A percentile compares a stretch with the other conserved stretches of the same genome.
These are phyloP conservation scores for Euplagia quadripunctaria DNA, from an alignment of 2,888 invertebrate genomes.

Conservation along the genomic window DNA sequence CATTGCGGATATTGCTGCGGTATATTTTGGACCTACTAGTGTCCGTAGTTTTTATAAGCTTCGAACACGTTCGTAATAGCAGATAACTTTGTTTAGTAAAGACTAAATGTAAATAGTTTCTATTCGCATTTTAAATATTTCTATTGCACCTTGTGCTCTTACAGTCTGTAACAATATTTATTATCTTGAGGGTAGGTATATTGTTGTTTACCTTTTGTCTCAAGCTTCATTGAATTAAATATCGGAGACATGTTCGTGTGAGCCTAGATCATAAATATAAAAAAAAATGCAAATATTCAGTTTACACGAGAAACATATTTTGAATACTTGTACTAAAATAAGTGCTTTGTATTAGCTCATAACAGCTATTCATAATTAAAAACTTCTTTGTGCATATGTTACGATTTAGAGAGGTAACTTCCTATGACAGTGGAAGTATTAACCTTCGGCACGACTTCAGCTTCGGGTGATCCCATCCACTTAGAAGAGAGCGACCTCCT, in stretches of 20 bases:
- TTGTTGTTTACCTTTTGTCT: not conserved
- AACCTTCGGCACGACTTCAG: not conserved
- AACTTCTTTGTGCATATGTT: not conserved
- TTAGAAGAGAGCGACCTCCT: not conserved
- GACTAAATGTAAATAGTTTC: not conserved
- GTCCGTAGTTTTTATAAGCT: too few relatives aligned
- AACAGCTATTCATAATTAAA: not conserved
- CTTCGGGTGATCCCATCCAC: not conserved
- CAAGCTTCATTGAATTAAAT: not conserved
- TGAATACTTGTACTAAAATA: not conserved
- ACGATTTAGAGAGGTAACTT: not conserved
- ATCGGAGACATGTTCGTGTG: too few relatives aligned
- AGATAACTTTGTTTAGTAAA: not conserved
- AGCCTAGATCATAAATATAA: too few relatives aligned
- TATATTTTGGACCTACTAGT: not conserved
- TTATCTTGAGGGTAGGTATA: not conserved
- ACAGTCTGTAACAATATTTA: not conserved
- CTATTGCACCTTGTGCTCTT: not conserved
- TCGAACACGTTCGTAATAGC: not conserved
- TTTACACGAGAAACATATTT: not conserved
- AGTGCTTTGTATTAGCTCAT: not conserved
- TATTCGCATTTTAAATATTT: not conserved
- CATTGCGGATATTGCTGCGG: conserved; percentile 19
- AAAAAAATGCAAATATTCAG: not conserved
- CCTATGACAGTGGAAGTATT: too few relatives aligned